phyloP scores from a whole-genome alignment of 2,888 invertebrate genomes.

The Andrena fulva region DNA sequence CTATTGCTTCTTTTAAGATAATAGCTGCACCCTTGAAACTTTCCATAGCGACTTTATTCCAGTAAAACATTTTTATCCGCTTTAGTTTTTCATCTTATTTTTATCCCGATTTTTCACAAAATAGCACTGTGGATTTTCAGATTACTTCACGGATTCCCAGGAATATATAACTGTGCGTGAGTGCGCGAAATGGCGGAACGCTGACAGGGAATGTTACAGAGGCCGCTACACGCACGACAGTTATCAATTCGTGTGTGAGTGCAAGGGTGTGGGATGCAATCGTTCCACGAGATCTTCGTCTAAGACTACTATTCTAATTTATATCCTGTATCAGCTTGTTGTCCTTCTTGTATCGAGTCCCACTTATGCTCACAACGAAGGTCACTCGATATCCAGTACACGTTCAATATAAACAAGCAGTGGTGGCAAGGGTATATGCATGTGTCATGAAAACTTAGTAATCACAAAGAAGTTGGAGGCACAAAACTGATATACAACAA shows the following conservation, averaged over 20 bases:
- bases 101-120: background rate
- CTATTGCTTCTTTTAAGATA: no score
- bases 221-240: slow-evolving; percentile 74
- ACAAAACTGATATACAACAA: background rate
- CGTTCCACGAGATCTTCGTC: slow-evolving; percentile 55
- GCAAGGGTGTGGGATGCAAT: slow-evolving; percentile 74
- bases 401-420: background rate
- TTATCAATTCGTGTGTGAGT: slow-evolving; percentile 77
- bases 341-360: slow-evolving; percentile 36
- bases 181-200: slow-evolving; percentile 70
- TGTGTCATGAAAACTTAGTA: background rate
- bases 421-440: background rate
- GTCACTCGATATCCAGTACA: background rate
- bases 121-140: slow-evolving; percentile 56
- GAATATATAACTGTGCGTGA: slow-evolving; percentile 72
- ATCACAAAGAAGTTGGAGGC: background rate
- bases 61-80: no score
- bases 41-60: no score
- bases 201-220: slow-evolving; percentile 71
- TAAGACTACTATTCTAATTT: background rate
- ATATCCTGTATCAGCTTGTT: slow-evolving; percentile 43
- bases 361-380: slow-evolving; percentile 19
- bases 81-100: background rate
- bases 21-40: no score
- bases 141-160: slow-evolving; percentile 73